Evolutionary conservation across 1,140 invertebrate genomes (phyloP).

Genomic region (Drosophila santomea): DNA sequence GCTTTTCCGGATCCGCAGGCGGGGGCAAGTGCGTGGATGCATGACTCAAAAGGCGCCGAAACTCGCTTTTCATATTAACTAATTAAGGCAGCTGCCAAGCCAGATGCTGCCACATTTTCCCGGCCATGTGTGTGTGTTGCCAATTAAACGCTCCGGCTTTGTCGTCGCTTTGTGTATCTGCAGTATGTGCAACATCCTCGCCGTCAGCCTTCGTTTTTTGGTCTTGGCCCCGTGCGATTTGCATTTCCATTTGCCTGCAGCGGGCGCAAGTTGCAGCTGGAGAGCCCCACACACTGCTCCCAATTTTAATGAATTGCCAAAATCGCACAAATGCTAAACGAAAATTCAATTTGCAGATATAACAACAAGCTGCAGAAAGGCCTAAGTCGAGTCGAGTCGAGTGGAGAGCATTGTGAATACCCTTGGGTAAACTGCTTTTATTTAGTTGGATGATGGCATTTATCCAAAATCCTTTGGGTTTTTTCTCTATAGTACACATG

Average conservation of each 20-base stretch:
- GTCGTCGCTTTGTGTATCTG: conserved; percentile 20
- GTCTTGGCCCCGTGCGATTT: conserved; percentile 41
- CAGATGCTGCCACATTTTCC: conserved; percentile 40
- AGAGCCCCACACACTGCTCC: neutral
- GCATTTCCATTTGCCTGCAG: conserved; percentile 66
- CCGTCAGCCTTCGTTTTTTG: neutral
- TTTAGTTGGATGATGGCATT: too few relatives aligned
- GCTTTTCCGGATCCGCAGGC: neutral
- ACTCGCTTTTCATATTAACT: conserved; percentile 30
- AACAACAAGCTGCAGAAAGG: conserved; percentile 48
- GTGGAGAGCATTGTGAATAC: conserved; percentile 1
- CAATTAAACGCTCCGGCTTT: conserved; percentile 50
- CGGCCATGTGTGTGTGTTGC: conserved; percentile 10
- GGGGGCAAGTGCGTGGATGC: neutral
- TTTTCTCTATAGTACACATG: too few relatives aligned
- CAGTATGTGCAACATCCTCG: too few relatives aligned
- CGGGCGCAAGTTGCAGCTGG: conserved; percentile 37
- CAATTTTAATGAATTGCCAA: conserved; percentile 77
- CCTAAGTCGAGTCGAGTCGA: neutral
- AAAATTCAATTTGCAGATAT: conserved; percentile 75
- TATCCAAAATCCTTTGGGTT: too few relatives aligned
- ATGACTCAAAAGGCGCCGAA: neutral
- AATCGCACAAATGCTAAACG: conserved; percentile 72
- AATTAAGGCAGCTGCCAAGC: conserved; percentile 47
- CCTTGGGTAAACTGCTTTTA: neutral